Base-by-base conservation (phyloP, 2,113 vertebrate genomes). In the Spermophilus dauricus region DNA sequence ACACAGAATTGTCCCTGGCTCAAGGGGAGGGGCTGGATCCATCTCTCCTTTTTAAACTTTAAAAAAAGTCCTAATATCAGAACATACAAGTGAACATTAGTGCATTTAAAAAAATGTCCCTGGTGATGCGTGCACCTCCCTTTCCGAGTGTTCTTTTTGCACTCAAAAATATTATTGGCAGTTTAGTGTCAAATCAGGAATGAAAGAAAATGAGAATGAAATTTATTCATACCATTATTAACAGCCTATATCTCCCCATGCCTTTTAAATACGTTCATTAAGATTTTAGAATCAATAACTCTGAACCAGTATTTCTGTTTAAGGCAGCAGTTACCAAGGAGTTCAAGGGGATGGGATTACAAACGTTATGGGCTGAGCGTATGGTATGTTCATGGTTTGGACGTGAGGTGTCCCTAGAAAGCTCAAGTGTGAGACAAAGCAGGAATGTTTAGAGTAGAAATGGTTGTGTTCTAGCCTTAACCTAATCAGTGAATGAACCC, bases 41-140 rank as follows among this genome's bases (percentile, higher is more conserved):
- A 42, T 16, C 61, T 11, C 8, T 63, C 48, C 48, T n/a, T 76
- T 81, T 96, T 42, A 26, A 61, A 92, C 34, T 12, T 4, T 42
- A 70, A 53, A 24, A 67, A 34, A 69, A 70, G 67, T n/a, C 34
- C 30, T 34, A n/a, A 42, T 5, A n/a, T 30, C 80, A 73, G 78
- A 48, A 78, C 24, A 32, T 34, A 22, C 30, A 67, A 89, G 67
- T 37, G 39, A 77, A 69, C 39, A 30, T 45, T 2, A 39, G 34
- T 0, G 7, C 16, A 0, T 1, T 45, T 6, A 37, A 30, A 69
- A 34, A 32, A 67, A 4, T 3, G 39, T 20, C 17, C 65, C 28
- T 2, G 0, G 48, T 17, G 76, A 65, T 0, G 1, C 4, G 22
- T 22, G 48, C 45, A 11, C 48, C 13, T 9, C 34, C 1, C 34